phyloP scores from a whole-genome alignment of 2,797 vertebrate species.

The Xiphorhynchus erythropygius region DNA sequence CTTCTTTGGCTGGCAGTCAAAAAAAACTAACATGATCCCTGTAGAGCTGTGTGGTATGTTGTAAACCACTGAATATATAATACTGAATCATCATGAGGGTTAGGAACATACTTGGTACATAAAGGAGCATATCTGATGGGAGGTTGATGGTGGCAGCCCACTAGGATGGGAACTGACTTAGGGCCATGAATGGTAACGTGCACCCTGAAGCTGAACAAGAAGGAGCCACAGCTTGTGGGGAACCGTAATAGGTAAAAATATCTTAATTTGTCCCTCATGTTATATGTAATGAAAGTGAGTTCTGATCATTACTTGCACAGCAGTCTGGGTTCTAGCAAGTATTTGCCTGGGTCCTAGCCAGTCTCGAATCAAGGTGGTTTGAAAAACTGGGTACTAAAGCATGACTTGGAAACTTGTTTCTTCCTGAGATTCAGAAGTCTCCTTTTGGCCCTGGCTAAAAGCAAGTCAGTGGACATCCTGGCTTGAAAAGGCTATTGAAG shows the following conservation, averaged over 20 bases:
- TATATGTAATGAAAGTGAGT: background rate
- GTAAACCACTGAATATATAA: background rate
- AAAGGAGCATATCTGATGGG: background rate
- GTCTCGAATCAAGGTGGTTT: background rate
- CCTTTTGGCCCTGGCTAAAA: background rate
- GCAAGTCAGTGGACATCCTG: background rate
- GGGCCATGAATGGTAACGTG: accelerated
- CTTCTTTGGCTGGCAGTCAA: background rate
- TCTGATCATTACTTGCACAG: background rate
- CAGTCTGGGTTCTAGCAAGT: background rate
- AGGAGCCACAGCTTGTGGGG: background rate
- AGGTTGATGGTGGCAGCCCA: background rate
- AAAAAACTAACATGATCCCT: background rate
- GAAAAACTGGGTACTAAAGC: background rate
- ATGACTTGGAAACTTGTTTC: background rate
- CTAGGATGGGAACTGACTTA: background rate
- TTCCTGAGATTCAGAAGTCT: background rate
- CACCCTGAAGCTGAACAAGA: background rate
- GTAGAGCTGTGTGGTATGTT: background rate
- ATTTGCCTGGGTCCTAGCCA: background rate
- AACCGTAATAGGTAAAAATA: accelerated
- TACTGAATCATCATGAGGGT: background rate
- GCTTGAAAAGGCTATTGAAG: background rate
- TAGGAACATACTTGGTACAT: background rate
- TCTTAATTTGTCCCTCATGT: background rate